Percentiles rank a stretch among this genome's conserved stretches.
Conservation (phyloP, 2,113 vertebrate species). For the Carlito syrichta region DNA sequence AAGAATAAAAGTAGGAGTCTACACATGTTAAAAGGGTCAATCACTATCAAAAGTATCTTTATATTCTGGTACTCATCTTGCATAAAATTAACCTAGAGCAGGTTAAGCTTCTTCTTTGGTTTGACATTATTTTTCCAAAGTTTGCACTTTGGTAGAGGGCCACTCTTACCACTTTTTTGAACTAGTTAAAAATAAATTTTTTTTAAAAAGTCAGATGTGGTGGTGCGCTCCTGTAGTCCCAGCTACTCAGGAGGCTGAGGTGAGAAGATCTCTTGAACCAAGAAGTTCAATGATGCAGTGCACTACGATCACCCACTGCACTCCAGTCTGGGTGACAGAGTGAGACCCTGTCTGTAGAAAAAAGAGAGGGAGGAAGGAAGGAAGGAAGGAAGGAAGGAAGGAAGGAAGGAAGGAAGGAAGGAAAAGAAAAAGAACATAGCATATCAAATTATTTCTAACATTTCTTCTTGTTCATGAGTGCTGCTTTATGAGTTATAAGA, state of each 20-base stretch:
- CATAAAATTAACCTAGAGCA: neutral
- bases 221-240: no score
- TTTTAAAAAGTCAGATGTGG: no score
- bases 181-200: constrained; percentile 23
- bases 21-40: neutral
- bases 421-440: no score
- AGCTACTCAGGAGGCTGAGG: no score
- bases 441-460: constrained; percentile 21
- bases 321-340: no score
- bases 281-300: no score
- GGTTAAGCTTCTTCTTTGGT: neutral
- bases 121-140: neutral
- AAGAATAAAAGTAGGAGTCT: neutral
- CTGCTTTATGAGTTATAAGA: neutral
- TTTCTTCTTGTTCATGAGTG: neutral
- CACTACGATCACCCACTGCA: no score
- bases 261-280: no score
- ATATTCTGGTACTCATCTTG: neutral
- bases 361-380: no score
- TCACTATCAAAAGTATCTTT: neutral
- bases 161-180: constrained; percentile 5
- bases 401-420: no score
- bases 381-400: no score
- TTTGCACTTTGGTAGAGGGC: neutral
- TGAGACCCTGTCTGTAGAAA: no score